phyloP scores from a whole-genome alignment of 2,888 invertebrate species.

The Sclerodermus sp. region DNA sequence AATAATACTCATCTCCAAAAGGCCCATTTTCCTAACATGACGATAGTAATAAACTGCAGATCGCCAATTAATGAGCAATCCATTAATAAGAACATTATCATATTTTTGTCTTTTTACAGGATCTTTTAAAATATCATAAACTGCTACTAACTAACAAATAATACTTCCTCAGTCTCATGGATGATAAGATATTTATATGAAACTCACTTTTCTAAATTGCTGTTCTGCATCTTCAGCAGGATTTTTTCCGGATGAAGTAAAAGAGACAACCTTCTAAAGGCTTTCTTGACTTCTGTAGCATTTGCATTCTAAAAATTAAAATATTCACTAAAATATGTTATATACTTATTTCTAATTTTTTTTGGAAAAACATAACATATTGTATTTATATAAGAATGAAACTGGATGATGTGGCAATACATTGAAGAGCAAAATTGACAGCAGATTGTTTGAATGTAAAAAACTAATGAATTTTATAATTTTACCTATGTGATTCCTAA shows the following conservation, averaged over 20 bases:
- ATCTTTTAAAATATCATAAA: slow-evolving; percentile 92
- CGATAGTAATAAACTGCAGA: slow-evolving; percentile 95
- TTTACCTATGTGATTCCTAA: slow-evolving; percentile 80
- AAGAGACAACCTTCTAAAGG: slow-evolving; percentile 85
- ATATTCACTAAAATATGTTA: neutral
- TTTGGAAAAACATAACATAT: neutral
- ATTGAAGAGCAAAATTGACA: no score
- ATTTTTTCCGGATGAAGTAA: slow-evolving; percentile 95
- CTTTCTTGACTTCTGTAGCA: slow-evolving; percentile 78
- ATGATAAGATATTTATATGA: no score
- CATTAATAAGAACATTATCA: slow-evolving; percentile 87
- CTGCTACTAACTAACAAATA: slow-evolving; percentile 72
- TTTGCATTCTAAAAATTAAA: slow-evolving; percentile 72
- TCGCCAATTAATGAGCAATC: slow-evolving; percentile 90
- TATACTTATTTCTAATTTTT: neutral
- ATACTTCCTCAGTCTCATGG: no score
- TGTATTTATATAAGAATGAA: neutral
- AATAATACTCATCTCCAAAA: slow-evolving; percentile 81
- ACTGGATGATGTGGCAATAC: neutral
- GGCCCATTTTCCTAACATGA: slow-evolving; percentile 88
- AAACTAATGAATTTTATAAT: neutral
- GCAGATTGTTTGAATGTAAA: neutral
- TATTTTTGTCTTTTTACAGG: slow-evolving; percentile 84
- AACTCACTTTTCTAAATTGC: slow-evolving; percentile 79
- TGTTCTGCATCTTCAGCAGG: slow-evolving; percentile 89